phyloP scores from a whole-genome alignment of 2,888 invertebrate species.

The Melipona bicolor region DNA sequence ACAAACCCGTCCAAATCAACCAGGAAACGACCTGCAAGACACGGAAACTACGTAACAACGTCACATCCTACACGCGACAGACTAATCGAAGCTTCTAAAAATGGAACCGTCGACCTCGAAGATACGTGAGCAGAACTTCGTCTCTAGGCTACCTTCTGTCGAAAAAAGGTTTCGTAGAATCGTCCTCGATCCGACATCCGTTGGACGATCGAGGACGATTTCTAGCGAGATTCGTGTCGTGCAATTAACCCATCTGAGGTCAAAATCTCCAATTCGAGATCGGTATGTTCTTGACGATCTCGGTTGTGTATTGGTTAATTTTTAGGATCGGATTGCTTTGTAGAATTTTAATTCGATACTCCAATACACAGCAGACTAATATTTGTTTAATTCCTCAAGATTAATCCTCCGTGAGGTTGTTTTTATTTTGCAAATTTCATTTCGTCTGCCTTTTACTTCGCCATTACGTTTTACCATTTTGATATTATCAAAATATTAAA shows the following conservation, averaged over 20 bases:
- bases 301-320: neutral
- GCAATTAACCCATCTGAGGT: constrained; percentile 1
- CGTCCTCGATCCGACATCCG: neutral
- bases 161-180: neutral
- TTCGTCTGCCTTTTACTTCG: no score
- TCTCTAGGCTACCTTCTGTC: constrained; percentile 22
- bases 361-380: neutral
- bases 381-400: neutral
- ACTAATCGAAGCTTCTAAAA: constrained; percentile 34
- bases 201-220: neutral
- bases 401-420: no score
- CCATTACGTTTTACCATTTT: no score
- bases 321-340: neutral
- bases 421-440: no score
- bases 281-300: no score
- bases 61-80: constrained; percentile 22
- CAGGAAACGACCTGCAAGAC: neutral
- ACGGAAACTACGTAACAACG: neutral
- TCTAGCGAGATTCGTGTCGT: no score
- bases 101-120: constrained; percentile 27
- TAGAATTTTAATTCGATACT: neutral
- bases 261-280: neutral
- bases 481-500: no score
- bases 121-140: constrained; percentile 18
- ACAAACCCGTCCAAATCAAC: neutral